Conservation (phyloP, 2,113 vertebrate species). For the Potamarius usumacintae region DNA sequence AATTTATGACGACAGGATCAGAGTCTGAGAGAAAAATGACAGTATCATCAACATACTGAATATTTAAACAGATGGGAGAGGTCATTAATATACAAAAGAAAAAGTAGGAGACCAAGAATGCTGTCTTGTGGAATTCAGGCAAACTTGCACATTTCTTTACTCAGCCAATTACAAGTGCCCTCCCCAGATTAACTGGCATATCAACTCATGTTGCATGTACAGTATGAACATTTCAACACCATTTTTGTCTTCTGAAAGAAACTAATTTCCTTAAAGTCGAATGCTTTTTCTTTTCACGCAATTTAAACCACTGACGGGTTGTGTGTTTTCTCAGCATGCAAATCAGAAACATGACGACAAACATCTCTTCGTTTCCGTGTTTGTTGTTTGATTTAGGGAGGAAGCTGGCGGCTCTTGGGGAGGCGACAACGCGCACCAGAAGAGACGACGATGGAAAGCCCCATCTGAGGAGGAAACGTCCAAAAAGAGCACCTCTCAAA, state of each 20-base stretch:
- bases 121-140: neutral
- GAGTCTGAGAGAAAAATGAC: too few species aligned
- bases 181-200: neutral
- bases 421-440: slow-evolving; percentile 51
- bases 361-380: neutral
- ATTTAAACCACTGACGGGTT: neutral
- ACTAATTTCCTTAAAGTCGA: neutral
- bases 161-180: neutral
- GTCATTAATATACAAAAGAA: too few species aligned
- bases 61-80: too few species aligned
- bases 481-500: slow-evolving; percentile 44
- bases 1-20: too few species aligned
- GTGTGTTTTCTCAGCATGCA: neutral
- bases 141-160: neutral
- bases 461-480: slow-evolving; percentile 42
- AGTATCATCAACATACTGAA: too few species aligned
- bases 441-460: slow-evolving; percentile 56
- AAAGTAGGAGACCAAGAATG: too few species aligned
- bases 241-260: neutral
- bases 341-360: neutral
- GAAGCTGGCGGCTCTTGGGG: slow-evolving; percentile 49
- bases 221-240: neutral
- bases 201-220: neutral
- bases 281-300: neutral
- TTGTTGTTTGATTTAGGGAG: slow-evolving; percentile 51